A percentile compares a stretch with the other conserved stretches of the same genome.
Evolutionary conservation across 1,140 invertebrate genomes (phyloP).

Genomic region (Diabrotica undecimpunctata): DNA sequence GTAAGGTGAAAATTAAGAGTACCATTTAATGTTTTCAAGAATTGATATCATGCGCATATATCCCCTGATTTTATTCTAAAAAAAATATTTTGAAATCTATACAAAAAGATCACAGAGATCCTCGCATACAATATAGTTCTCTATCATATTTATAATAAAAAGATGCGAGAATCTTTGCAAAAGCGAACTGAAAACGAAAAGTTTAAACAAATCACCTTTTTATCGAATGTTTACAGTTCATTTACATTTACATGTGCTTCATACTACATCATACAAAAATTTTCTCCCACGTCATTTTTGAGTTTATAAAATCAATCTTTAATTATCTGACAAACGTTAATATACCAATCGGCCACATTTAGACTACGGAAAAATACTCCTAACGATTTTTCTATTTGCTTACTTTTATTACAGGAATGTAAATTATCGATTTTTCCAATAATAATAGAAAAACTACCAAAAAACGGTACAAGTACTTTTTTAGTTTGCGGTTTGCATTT

Average conservation of each 20-base stretch:
- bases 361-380: slow-evolving; percentile 16
- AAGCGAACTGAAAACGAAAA: slow-evolving; percentile 17
- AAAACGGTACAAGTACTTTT: background rate
- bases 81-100: slow-evolving; percentile 37
- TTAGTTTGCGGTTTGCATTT: background rate
- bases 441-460: background rate
- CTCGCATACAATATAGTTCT: slow-evolving; percentile 36
- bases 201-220: slow-evolving; percentile 26
- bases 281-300: slow-evolving; percentile 11
- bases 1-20: slow-evolving; percentile 22
- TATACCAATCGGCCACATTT: slow-evolving; percentile 8
- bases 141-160: slow-evolving; percentile 38
- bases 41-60: background rate
- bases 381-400: slow-evolving; percentile 2
- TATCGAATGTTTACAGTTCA: slow-evolving; percentile 20
- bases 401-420: background rate
- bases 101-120: slow-evolving; percentile 35
- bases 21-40: background rate
- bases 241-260: slow-evolving; percentile 16
- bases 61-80: slow-evolving; percentile 27
- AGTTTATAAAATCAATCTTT: slow-evolving; percentile 26
- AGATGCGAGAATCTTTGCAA: slow-evolving; percentile 33
- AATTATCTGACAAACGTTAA: slow-evolving; percentile 10
- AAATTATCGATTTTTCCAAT: background rate
- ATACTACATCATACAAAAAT: slow-evolving; percentile 21